Percentiles rank a stretch among this genome's conserved stretches.
Conservation (phyloP, 2,888 invertebrate species). For the Lamellibrachia satsuma region DNA sequence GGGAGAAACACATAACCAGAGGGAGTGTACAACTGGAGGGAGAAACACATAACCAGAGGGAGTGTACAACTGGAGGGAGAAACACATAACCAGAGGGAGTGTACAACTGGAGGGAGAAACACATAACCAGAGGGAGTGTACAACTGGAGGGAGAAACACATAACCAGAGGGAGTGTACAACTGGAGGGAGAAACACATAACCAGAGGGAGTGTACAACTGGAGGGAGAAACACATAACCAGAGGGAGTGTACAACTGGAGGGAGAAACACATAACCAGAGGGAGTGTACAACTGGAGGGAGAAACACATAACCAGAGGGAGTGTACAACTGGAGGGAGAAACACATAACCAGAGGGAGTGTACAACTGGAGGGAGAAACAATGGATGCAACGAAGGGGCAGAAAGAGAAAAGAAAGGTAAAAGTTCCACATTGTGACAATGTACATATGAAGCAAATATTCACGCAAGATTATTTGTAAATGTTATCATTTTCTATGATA, state of each 20-base stretch:
- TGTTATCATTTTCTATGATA: not conserved
- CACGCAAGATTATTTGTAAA: not conserved
- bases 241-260: not conserved
- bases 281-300: not conserved
- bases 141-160: not conserved
- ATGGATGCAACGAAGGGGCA: not conserved
- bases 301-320: slow-evolving; percentile 8
- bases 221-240: not conserved
- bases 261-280: not conserved
- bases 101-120: not conserved
- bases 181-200: not conserved
- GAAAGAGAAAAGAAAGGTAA: not conserved
- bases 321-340: not conserved
- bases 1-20: not conserved
- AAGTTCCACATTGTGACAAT: not conserved
- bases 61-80: not conserved
- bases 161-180: not conserved
- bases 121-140: not conserved
- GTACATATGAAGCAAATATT: not conserved
- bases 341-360: not conserved
- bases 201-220: not conserved
- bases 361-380: not conserved
- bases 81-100: not conserved
- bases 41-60: slow-evolving; percentile 8
- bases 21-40: not conserved